These are phyloP conservation scores for Bugulina stolonifera DNA, from an alignment of 2,888 invertebrate species.

Conservation along the genomic window DNA sequence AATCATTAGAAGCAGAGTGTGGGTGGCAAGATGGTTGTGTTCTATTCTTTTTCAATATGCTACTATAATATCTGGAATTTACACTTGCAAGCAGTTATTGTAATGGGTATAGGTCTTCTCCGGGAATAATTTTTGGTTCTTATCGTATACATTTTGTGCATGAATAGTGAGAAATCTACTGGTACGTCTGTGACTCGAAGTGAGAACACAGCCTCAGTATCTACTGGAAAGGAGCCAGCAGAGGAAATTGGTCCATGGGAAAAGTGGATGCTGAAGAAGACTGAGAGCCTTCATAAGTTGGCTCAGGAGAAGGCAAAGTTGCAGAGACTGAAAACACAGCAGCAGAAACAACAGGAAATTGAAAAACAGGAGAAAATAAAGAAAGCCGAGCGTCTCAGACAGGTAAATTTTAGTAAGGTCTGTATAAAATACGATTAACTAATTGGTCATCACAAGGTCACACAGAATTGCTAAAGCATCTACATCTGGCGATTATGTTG, in stretches of 20 bases:
- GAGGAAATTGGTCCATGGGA: constrained; percentile 16
- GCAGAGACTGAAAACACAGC: background rate
- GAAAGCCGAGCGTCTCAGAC: constrained; percentile 3
- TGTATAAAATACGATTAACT: too few species aligned
- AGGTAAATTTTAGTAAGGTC: too few species aligned
- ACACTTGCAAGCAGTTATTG: too few species aligned
- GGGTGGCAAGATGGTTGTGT: too few species aligned
- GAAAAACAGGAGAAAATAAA: background rate
- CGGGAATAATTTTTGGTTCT: background rate
- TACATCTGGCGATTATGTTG: too few species aligned
- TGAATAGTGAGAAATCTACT: constrained; percentile 1
- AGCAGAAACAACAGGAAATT: background rate
- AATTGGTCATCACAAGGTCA: too few species aligned
- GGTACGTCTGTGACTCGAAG: background rate
- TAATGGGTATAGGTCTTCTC: too few species aligned
- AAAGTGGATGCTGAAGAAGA: constrained; percentile 18
- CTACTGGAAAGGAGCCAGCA: background rate
- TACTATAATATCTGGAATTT: too few species aligned
- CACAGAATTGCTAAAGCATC: too few species aligned
- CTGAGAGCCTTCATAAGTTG: constrained; percentile 9
- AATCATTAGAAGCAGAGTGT: too few species aligned
- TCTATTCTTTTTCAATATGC: too few species aligned
- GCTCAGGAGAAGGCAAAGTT: background rate
- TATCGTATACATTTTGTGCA: background rate
- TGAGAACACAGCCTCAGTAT: background rate